A percentile compares a stretch with the other conserved stretches of the same genome.
These are phyloP conservation scores for Lagocephalus sceleratus DNA, from an alignment of 2,797 vertebrate genomes.

Conservation along the genomic window DNA sequence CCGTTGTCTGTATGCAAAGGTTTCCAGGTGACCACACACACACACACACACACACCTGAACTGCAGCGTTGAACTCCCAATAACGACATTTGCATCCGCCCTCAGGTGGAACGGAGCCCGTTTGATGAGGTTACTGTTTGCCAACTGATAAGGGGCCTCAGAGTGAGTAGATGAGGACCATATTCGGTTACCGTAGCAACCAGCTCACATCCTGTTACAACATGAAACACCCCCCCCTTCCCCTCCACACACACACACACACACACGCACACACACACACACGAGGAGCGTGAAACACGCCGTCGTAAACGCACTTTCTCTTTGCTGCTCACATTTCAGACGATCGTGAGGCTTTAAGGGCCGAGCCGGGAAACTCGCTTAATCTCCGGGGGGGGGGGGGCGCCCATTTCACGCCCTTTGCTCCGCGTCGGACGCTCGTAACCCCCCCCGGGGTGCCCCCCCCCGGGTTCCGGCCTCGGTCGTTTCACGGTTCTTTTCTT, in stretches of 20 bases:
- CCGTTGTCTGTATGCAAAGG: conserved; percentile 17
- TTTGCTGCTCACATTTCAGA: conserved; percentile 33
- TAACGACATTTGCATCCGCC: neutral
- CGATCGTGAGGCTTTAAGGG: conserved; percentile 12
- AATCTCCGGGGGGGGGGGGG: too few species aligned
- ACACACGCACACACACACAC: conserved; percentile 14
- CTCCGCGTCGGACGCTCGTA: too few species aligned
- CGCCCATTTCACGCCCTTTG: too few species aligned
- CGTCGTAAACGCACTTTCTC: conserved; percentile 29
- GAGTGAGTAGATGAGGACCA: neutral
- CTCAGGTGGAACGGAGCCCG: too few species aligned
- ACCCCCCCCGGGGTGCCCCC: too few species aligned
- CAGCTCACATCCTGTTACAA: conserved; percentile 8
- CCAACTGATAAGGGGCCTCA: neutral
- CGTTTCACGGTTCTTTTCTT: too few species aligned
- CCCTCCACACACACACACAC: conserved; percentile 5
- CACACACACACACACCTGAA: conserved; percentile 3
- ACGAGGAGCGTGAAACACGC: conserved; percentile 23
- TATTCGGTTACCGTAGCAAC: conserved; percentile 8
- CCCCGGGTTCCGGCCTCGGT: too few species aligned
- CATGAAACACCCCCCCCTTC: conserved; percentile 15
- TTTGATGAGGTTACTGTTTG: neutral
- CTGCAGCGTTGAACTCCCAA: neutral
- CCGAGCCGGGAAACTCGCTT: conserved; percentile 17
- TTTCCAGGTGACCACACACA: conserved; percentile 7